Conservation (phyloP, 2,888 invertebrate genomes). For the Eupithecia vulgata region DNA sequence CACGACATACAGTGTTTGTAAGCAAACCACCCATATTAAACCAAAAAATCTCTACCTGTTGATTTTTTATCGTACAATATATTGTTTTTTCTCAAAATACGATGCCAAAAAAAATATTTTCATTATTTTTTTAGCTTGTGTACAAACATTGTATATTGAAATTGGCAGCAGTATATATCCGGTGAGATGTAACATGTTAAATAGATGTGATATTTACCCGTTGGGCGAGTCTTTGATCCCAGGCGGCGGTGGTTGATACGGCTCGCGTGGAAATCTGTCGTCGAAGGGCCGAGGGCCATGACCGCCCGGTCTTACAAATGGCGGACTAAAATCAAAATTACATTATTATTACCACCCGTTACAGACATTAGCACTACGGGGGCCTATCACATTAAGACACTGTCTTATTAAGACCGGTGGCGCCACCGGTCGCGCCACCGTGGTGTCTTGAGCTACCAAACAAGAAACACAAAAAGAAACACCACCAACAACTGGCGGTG, state of each 20-base stretch:
- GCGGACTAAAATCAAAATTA: constrained; percentile 43
- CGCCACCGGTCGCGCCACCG: no score
- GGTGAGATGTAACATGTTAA: neutral
- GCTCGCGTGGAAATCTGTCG: constrained; percentile 67
- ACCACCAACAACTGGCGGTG: no score
- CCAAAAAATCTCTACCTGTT: neutral
- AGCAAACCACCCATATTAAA: neutral
- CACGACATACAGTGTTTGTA: neutral
- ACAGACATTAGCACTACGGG: neutral
- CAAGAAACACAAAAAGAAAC: no score
- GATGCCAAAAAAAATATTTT: neutral
- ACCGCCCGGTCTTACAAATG: constrained; percentile 59
- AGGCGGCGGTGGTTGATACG: constrained; percentile 84
- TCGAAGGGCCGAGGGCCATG: constrained; percentile 46
- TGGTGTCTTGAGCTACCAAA: no score
- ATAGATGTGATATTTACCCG: constrained; percentile 65
- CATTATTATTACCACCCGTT: neutral
- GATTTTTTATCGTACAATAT: neutral
- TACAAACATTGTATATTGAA: neutral
- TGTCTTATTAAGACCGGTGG: no score
- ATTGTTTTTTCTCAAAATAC: neutral
- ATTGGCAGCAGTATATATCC: neutral
- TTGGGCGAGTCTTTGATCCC: constrained; percentile 83
- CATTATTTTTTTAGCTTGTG: neutral
- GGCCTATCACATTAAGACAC: no score